Percentiles rank a stretch among this genome's conserved stretches.
These are phyloP conservation scores for Dendropsophus ebraccatus DNA, from an alignment of 2,113 vertebrate genomes.

Conservation along the genomic window DNA sequence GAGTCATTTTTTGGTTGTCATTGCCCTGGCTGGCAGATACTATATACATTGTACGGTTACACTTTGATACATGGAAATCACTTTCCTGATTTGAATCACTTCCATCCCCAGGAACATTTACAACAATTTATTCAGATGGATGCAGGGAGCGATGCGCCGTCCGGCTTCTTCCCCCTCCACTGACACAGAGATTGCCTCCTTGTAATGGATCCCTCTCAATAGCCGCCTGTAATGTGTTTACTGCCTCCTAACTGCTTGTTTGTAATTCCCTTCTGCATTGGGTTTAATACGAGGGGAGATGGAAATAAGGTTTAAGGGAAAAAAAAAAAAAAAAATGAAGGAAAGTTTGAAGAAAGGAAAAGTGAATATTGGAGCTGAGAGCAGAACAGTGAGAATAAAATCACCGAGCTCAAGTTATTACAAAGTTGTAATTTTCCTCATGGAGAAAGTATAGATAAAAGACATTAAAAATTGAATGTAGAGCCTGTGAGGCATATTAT, in stretches of 20 bases:
- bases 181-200: conserved; percentile 10
- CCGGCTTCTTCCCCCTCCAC: too few species aligned
- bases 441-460: conserved; percentile 57
- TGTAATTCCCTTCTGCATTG: conserved; percentile 45
- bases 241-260: conserved; percentile 29
- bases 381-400: conserved; percentile 53
- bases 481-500: conserved; percentile 51
- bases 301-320: conserved; percentile 8
- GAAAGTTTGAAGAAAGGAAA: conserved; percentile 11
- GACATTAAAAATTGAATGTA: conserved; percentile 54
- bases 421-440: conserved; percentile 57
- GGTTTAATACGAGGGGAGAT: conserved; percentile 30
- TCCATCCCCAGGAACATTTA: background rate
- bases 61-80: background rate
- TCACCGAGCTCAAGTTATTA: conserved; percentile 48
- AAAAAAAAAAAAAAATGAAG: conserved; percentile 26
- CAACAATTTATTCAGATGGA: background rate
- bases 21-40: background rate
- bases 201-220: conserved; percentile 10
- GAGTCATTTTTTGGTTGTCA: background rate
- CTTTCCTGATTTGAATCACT: background rate
- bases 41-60: background rate
- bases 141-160: background rate
- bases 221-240: conserved; percentile 32
- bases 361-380: conserved; percentile 43